Evolutionary conservation across 2,797 vertebrate genomes (phyloP), one percentile per base, ranked within the genome.

Genomic region (Hafferia zeledoni): DNA sequence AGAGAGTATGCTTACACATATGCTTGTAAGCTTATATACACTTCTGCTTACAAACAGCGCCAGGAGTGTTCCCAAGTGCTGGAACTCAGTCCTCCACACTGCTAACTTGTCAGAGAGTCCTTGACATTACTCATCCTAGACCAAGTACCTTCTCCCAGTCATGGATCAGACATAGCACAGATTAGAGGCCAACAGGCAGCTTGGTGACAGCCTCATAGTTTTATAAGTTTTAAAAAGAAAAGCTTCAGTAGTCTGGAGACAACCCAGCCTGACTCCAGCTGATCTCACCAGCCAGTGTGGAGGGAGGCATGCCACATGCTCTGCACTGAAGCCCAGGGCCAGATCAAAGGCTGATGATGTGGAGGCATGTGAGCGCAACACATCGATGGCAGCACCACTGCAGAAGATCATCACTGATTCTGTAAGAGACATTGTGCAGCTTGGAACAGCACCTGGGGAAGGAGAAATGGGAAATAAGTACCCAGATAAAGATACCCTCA

Each of bases 31-130:
- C 95, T 94, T 95, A 93, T 84, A 96, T 94, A 95, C 91, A 94
- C 91, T 96, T 94, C 87, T 96, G 95, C 96, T 96, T 95, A 96
- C 96, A 95, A 96, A 96, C 92, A 96, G 93, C 23, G 83, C 96
- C 95, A 96, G 94, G 50, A 96, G 90, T 88, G 43, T 76, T 94
- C 95, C 78, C 87, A 94, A 93, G 93, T 39, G 68, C 90, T 94
- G 83, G 65, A 94, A 94, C 33, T 69, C 79, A 90, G 46, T 93
- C 39, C 28, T 83, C 23, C 72, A 82, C 33, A 35, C 44, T 76
- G 77, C 35, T 89, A 83, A 59, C 61, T 86, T 81, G 55, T 75
- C 68, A 91, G 24, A 81, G 60, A 75, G 55, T 17, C 50, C 50
- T 69, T 91, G 77, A 69, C 55, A 65, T 79, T 25, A 44, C 1